Evolutionary conservation across 2,113 vertebrate species (phyloP).

Genomic region (Puffinus mauretanicus): DNA sequence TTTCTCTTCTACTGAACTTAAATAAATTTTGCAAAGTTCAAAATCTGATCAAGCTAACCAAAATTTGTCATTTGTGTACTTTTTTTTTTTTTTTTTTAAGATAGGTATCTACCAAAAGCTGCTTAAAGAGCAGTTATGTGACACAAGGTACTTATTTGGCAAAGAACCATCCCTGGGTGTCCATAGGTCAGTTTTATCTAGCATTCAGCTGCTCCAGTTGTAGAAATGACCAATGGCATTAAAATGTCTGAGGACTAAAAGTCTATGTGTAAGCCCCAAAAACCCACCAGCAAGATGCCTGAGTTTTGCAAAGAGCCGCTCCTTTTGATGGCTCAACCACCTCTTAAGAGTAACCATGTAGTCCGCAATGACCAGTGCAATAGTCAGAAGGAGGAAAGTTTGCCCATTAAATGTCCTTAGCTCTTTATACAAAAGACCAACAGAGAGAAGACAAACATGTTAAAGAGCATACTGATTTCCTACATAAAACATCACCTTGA

Average conservation of each 20-base stretch:
- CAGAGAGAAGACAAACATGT: background rate
- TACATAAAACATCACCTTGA: background rate
- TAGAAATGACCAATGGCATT: background rate
- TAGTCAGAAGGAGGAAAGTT: background rate
- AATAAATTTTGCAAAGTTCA: background rate
- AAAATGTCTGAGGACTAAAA: background rate
- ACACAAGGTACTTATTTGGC: background rate
- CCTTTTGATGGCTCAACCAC: background rate
- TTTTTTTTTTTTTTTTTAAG: background rate
- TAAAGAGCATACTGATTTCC: background rate
- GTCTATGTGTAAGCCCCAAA: background rate
- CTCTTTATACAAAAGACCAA: fast-evolving
- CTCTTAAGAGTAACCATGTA: background rate
- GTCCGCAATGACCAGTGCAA: background rate
- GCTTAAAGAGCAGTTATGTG: background rate
- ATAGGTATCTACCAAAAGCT: background rate
- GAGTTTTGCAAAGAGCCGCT: background rate
- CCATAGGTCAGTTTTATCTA: background rate
- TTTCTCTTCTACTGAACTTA: background rate
- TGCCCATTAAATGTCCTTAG: background rate
- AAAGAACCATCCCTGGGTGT: background rate
- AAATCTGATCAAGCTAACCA: background rate
- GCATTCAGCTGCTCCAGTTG: background rate
- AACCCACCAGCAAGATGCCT: background rate
- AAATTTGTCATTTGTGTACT: background rate